These are phyloP conservation scores for Ceratoteleas bidentatus DNA, from an alignment of 1,140 invertebrate genomes.

Conservation along the genomic window DNA sequence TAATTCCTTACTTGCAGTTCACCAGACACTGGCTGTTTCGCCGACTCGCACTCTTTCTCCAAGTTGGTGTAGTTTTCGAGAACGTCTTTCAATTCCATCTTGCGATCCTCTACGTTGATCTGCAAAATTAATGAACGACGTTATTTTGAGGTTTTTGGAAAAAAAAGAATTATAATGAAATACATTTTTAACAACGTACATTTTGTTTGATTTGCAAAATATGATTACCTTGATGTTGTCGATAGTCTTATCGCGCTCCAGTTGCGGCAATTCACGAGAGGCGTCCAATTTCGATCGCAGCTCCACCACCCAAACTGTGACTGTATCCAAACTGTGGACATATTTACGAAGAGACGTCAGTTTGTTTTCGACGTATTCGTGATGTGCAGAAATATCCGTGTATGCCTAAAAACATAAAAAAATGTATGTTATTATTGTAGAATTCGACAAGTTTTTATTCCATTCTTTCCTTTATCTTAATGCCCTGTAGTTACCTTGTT, in stretches of 20 bases:
- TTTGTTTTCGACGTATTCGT: conserved; percentile 83
- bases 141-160: no score
- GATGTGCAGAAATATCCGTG: conserved; percentile 80
- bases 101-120: conserved; percentile 82
- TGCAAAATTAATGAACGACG: conserved; percentile 59
- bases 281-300: conserved; percentile 80
- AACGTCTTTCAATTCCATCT: conserved; percentile 85
- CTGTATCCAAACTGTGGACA: conserved; percentile 82
- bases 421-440: not conserved
- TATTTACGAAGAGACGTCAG: conserved; percentile 84
- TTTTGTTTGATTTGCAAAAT: no score
- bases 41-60: conserved; percentile 84
- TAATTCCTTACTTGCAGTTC: conserved; percentile 84
- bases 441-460: no score
- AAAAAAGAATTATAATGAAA: conserved; percentile 1
- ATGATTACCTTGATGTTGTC: conserved; percentile 83
- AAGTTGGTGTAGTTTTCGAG: conserved; percentile 87
- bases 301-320: conserved; percentile 83
- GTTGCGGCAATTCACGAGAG: conserved; percentile 79
- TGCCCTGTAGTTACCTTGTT: conserved; percentile 79
- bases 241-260: conserved; percentile 82
- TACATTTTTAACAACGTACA: no score
- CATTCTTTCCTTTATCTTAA: conserved; percentile 31
- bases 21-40: conserved; percentile 82
- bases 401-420: conserved; percentile 75